A percentile compares a stretch with the other conserved stretches of the same genome.
Conservation (phyloP, 2,113 vertebrate species). For the Cichladusa arquata region DNA sequence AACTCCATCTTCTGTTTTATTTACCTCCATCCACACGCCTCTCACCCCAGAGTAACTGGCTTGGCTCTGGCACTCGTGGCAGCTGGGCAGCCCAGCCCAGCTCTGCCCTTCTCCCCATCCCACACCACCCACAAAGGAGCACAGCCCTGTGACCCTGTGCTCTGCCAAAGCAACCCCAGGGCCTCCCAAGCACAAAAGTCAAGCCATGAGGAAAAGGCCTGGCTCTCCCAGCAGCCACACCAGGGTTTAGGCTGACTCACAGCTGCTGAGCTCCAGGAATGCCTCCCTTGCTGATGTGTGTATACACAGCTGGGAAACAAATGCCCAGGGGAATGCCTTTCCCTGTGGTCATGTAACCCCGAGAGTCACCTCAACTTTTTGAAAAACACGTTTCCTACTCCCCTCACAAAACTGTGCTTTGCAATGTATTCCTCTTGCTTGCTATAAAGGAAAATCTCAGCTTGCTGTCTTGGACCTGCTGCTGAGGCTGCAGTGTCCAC, state of each 20-base stretch:
- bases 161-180: neutral
- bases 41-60: neutral
- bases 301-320: neutral
- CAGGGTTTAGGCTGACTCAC: fast-evolving
- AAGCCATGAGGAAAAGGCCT: neutral
- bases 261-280: neutral
- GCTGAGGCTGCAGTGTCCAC: slow-evolving; percentile 36
- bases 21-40: slow-evolving; percentile 13
- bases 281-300: fast-evolving
- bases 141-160: neutral
- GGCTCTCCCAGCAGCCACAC: neutral
- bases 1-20: slow-evolving; percentile 66
- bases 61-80: fast-evolving
- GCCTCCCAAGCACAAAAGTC: neutral
- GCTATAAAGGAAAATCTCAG: neutral
- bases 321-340: neutral
- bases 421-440: neutral
- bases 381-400: neutral
- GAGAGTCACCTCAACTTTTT: neutral
- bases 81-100: neutral
- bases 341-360: neutral
- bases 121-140: neutral
- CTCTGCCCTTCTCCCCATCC: neutral
- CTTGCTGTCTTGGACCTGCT: slow-evolving; percentile 33
- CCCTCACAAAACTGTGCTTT: neutral